Evolutionary conservation across 2,888 invertebrate genomes (phyloP).

Genomic region (Lymantria monacha): DNA sequence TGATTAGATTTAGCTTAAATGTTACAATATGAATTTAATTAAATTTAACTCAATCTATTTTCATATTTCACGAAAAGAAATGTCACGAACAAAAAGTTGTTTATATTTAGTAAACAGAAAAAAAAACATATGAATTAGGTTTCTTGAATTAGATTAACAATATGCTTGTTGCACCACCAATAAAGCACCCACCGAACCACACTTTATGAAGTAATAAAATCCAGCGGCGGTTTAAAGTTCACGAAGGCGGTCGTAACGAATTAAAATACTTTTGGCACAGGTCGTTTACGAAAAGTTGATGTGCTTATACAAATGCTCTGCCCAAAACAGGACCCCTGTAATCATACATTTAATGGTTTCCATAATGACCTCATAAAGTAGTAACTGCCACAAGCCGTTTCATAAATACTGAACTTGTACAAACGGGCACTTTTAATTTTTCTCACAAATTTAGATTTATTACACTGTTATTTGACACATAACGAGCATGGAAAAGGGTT

Average conservation of each 20-base stretch:
- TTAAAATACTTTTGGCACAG: constrained; percentile 61
- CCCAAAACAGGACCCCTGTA: constrained; percentile 66
- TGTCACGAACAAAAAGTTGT: too few species aligned
- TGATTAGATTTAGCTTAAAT: too few species aligned
- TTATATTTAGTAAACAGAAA: neutral
- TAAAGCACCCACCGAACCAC: constrained; percentile 45
- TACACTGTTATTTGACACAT: constrained; percentile 20
- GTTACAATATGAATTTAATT: too few species aligned
- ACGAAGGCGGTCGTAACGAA: constrained; percentile 53
- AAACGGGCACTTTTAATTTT: constrained; percentile 41
- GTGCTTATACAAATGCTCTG: constrained; percentile 72
- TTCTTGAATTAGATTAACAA: constrained; percentile 35
- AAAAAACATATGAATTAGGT: neutral
- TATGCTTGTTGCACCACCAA: constrained; percentile 40
- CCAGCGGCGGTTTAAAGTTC: constrained; percentile 56
- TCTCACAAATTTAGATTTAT: constrained; percentile 40
- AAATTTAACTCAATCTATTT: too few species aligned
- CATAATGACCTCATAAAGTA: constrained; percentile 77
- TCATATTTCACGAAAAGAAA: too few species aligned
- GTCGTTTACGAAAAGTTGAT: constrained; percentile 74
- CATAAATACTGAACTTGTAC: constrained; percentile 67
- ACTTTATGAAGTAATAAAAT: constrained; percentile 65
- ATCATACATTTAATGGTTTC: constrained; percentile 76
- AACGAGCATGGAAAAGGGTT: constrained; percentile 15
- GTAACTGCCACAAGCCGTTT: constrained; percentile 64